A percentile compares a stretch with the other conserved stretches of the same genome.
phyloP scores from a whole-genome alignment of 2,888 invertebrate species.

The Hermodice carunculata region DNA sequence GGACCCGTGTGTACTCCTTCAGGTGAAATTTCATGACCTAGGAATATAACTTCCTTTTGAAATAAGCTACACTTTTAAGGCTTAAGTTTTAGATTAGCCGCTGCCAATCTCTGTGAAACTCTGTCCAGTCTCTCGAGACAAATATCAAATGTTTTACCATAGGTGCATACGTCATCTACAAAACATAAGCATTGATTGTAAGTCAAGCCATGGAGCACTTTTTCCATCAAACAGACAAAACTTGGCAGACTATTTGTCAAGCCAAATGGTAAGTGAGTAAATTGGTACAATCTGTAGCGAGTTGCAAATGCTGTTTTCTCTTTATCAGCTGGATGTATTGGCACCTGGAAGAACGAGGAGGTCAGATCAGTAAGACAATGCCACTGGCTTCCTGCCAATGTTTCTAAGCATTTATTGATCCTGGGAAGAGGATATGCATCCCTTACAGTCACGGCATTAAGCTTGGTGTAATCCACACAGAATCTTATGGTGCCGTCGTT shows the following conservation, averaged over 20 bases:
- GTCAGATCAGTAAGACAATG: slow-evolving; percentile 40
- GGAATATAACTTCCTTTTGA: neutral
- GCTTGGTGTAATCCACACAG: slow-evolving; percentile 34
- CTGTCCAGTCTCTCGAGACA: slow-evolving; percentile 33
- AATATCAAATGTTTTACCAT: slow-evolving; percentile 30
- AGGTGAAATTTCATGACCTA: neutral
- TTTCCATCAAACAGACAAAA: slow-evolving; percentile 43
- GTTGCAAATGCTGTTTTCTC: slow-evolving; percentile 42
- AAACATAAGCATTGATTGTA: slow-evolving; percentile 34
- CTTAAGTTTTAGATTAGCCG: neutral
- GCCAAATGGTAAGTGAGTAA: slow-evolving; percentile 38
- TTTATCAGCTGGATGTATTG: slow-evolving; percentile 27
- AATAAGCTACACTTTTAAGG: neutral
- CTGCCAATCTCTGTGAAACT: no score
- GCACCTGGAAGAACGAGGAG: slow-evolving; percentile 46
- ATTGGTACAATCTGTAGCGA: slow-evolving; percentile 33
- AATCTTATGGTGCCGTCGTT: slow-evolving; percentile 26
- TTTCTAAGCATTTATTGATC: slow-evolving; percentile 30
- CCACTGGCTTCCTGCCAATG: slow-evolving; percentile 34
- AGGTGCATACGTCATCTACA: slow-evolving; percentile 42
- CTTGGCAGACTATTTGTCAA: slow-evolving; percentile 40
- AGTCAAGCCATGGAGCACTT: slow-evolving; percentile 24
- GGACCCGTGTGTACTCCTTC: neutral
- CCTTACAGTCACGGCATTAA: slow-evolving; percentile 31
- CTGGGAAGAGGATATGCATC: slow-evolving; percentile 37